Conservation (phyloP, 2,113 vertebrate species). For the Calyptomena viridis region DNA sequence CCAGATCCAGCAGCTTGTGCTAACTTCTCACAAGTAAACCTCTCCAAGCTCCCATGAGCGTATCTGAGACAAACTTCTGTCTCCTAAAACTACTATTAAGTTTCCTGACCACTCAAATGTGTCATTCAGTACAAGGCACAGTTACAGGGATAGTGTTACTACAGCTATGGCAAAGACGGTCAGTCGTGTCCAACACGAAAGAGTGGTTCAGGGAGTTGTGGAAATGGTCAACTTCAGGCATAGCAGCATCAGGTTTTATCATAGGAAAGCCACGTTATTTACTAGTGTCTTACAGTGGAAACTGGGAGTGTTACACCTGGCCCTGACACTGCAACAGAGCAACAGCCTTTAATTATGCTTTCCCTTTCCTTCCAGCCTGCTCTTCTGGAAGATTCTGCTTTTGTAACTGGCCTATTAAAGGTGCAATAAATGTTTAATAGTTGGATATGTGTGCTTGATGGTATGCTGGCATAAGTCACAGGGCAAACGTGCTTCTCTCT, state of each 20-base stretch:
- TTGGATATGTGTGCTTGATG: not conserved
- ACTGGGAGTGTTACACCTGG: not conserved
- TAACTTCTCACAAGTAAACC: not conserved
- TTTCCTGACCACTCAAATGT: not conserved
- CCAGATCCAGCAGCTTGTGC: not conserved
- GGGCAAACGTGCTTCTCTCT: not conserved
- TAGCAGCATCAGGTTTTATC: not conserved
- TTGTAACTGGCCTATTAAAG: not conserved
- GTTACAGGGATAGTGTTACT: not conserved
- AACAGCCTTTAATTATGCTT: not conserved
- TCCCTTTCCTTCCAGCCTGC: not conserved
- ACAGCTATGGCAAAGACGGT: not conserved
- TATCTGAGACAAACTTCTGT: not conserved
- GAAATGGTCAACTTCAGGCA: not conserved
- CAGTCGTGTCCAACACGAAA: not conserved
- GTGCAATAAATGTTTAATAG: not conserved
- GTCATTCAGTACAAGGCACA: not conserved
- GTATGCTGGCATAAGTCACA: not conserved
- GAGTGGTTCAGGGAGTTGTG: not conserved
- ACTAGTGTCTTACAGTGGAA: not conserved
- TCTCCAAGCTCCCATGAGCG: not conserved
- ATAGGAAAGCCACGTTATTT: not conserved
- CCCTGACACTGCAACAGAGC: not conserved
- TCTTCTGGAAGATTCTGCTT: not conserved
- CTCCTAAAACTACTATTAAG: not conserved